Percentiles rank a stretch among this genome's conserved stretches.
These are phyloP conservation scores for Dendrolimus houi DNA, from an alignment of 2,888 invertebrate species.

Conservation along the genomic window DNA sequence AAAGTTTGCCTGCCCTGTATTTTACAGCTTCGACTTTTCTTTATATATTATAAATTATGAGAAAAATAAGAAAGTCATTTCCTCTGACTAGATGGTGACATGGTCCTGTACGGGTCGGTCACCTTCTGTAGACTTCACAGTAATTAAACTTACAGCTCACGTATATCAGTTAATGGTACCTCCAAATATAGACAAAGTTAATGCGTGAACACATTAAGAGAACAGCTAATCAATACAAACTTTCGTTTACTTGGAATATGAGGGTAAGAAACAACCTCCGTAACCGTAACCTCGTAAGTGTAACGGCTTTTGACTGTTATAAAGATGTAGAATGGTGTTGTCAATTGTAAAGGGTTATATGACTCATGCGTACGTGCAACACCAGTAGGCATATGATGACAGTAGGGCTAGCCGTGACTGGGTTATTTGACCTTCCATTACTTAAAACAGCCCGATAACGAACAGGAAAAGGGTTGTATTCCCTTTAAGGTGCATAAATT, in stretches of 20 bases:
- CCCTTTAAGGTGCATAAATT: too few relatives aligned
- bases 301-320: conserved; percentile 13
- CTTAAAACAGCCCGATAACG: too few relatives aligned
- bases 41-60: too few relatives aligned
- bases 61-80: too few relatives aligned
- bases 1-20: too few relatives aligned
- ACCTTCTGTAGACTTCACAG: conserved; percentile 8
- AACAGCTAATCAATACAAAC: background rate
- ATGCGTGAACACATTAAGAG: background rate
- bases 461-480: too few relatives aligned
- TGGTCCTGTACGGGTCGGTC: conserved; percentile 8
- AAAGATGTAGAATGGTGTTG: conserved; percentile 15
- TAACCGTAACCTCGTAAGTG: conserved; percentile 5
- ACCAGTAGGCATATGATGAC: background rate
- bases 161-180: background rate
- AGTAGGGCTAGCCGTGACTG: too few relatives aligned
- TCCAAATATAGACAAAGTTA: conserved; percentile 9
- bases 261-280: conserved; percentile 12
- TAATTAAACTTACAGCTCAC: background rate
- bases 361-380: conserved; percentile 11
- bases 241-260: conserved; percentile 1
- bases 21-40: too few relatives aligned
- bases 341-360: conserved; percentile 12
- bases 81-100: too few relatives aligned
- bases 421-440: too few relatives aligned